Evolutionary conservation across 2,113 vertebrate species (phyloP).

Genomic region (Clupea harengus): DNA sequence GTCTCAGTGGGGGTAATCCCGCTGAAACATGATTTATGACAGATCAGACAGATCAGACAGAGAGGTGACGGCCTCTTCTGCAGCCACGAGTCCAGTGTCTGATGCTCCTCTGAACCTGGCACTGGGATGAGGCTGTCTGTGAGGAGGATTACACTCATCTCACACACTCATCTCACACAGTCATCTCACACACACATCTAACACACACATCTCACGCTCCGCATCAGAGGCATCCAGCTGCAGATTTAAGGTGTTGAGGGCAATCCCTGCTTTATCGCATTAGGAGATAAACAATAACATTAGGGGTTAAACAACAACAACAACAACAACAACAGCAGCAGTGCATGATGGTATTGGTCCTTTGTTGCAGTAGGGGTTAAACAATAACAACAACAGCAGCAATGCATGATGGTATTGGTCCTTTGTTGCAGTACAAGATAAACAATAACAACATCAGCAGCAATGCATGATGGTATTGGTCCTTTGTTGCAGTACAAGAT

Average conservation of each 20-base stretch:
- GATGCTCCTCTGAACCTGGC: background rate
- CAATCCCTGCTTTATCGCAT: background rate
- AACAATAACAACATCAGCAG: too few relatives aligned
- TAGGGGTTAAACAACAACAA: background rate
- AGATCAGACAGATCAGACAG: constrained; percentile 40
- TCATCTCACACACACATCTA: background rate
- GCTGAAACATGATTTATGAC: constrained; percentile 21
- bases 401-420: too few relatives aligned
- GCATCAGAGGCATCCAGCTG: too few relatives aligned
- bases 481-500: too few relatives aligned
- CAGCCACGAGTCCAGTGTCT: background rate
- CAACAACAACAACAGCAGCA: background rate
- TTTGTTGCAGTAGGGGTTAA: background rate
- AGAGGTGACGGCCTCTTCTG: constrained; percentile 5
- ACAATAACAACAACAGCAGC: too few relatives aligned
- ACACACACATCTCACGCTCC: background rate
- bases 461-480: too few relatives aligned
- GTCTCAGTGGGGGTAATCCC: background rate
- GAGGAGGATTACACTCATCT: background rate
- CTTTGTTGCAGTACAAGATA: too few relatives aligned
- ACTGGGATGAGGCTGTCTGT: too few relatives aligned
- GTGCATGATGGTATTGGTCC: background rate
- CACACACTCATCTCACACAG: background rate
- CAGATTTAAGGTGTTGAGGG: background rate
- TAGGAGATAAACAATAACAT: background rate